phyloP scores from a whole-genome alignment of 2,113 vertebrate species.

The Geococcyx californianus region DNA sequence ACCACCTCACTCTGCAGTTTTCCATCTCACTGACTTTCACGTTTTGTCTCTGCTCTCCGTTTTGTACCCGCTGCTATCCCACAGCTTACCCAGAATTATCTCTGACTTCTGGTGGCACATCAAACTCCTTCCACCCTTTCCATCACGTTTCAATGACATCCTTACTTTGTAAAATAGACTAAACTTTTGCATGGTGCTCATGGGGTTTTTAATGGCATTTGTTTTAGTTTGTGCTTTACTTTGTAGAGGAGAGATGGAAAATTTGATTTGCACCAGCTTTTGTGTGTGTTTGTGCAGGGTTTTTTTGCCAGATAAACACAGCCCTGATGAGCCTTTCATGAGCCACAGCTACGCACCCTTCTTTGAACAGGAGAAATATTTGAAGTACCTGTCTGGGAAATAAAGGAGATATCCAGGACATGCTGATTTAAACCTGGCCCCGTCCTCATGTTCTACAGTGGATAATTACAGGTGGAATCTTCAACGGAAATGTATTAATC shows the following conservation, averaged over 20 bases:
- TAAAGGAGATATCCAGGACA: neutral
- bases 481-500: neutral
- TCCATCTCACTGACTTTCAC: neutral
- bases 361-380: neutral
- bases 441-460: neutral
- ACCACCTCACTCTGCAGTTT: neutral
- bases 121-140: neutral
- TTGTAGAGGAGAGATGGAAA: neutral
- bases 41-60: neutral
- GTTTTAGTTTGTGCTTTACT: neutral
- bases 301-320: neutral
- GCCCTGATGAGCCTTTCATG: neutral
- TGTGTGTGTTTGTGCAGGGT: neutral
- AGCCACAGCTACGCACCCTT: neutral
- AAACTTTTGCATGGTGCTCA: neutral
- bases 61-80: neutral
- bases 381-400: neutral
- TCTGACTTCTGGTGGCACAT: neutral
- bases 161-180: neutral
- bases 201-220: neutral
- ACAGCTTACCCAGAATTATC: neutral
- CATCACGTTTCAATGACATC: neutral
- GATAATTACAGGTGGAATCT: constrained; percentile 47
- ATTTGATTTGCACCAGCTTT: neutral
- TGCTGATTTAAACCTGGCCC: constrained; percentile 12